Percentiles rank a stretch among this genome's conserved stretches.
Evolutionary conservation across 1,140 invertebrate species (phyloP).

Genomic region (Formica exsecta): DNA sequence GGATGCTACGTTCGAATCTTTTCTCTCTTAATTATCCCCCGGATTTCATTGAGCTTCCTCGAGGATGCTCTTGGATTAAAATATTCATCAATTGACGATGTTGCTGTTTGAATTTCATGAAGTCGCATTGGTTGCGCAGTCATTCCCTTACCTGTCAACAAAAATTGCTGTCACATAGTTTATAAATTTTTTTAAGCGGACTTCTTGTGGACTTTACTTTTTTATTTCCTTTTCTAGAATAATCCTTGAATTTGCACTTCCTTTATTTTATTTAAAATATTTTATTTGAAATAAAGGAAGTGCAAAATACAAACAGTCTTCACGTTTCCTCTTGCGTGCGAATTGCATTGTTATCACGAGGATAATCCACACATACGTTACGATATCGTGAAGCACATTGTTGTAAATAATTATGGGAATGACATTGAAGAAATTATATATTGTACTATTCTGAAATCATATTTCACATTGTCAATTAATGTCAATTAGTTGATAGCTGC

Average conservation of each 20-base stretch:
- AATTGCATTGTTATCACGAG: background rate
- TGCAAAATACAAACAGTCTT: background rate
- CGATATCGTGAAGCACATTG: background rate
- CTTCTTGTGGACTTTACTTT: background rate
- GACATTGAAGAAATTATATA: constrained; percentile 11
- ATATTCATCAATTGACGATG: constrained; percentile 52
- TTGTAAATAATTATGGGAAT: constrained; percentile 32
- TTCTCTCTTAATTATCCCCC: constrained; percentile 52
- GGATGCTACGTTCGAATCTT: constrained; percentile 14
- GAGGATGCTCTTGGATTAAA: constrained; percentile 38
- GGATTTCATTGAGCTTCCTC: constrained; percentile 39
- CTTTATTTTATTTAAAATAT: background rate
- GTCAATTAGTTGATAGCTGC: constrained; percentile 6
- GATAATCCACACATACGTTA: background rate
- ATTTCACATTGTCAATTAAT: background rate
- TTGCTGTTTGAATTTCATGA: constrained; percentile 51
- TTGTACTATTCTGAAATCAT: constrained; percentile 2
- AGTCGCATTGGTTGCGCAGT: background rate
- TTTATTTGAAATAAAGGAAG: background rate
- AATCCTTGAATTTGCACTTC: background rate
- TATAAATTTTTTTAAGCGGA: background rate
- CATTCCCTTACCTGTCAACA: background rate
- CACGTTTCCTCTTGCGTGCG: background rate
- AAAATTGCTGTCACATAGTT: background rate
- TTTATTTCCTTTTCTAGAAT: background rate